Evolutionary conservation across 92 coral and sea anemone species (phyloP).

Genomic region (Zoanthus gigantus): DNA sequence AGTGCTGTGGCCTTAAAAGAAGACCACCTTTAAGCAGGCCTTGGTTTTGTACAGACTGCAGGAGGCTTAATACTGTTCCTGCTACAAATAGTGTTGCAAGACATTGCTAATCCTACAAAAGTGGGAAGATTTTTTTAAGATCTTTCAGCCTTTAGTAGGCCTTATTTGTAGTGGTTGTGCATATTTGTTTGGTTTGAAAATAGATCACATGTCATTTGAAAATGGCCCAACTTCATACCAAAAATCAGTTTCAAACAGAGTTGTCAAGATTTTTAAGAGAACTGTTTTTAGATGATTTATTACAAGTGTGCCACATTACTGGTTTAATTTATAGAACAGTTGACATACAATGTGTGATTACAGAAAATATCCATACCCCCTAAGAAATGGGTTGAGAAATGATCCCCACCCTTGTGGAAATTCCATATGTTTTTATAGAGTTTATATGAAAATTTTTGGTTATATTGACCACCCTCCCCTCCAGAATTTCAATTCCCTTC

Average conservation of each 20-base stretch:
- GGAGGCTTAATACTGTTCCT: background rate
- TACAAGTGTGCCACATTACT: background rate
- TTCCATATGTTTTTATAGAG: constrained; percentile 3
- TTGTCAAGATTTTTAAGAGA: background rate
- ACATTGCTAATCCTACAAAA: constrained; percentile 3
- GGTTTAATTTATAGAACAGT: background rate
- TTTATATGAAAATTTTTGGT: constrained; percentile 6
- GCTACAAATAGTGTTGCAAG: constrained; percentile 3
- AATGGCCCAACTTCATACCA: background rate
- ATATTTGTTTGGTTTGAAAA: too few species aligned
- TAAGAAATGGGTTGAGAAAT: too few species aligned
- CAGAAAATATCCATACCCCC: too few species aligned
- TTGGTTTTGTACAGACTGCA: constrained; percentile 6
- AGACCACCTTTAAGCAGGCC: constrained; percentile 16
- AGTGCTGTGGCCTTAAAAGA: constrained; percentile 14
- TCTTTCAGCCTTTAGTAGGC: too few species aligned
- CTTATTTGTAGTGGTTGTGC: too few species aligned
- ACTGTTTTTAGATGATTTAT: background rate
- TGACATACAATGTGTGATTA: too few species aligned
- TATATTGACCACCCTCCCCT: background rate
- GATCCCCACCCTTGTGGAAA: too few species aligned
- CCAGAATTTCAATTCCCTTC: too few species aligned
- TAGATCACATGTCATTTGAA: background rate
- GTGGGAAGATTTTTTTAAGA: too few species aligned
- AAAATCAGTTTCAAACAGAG: background rate